Percentiles rank a stretch among this genome's conserved stretches.
These are phyloP conservation scores for Neodontobutis hainanensis DNA, from an alignment of 2,113 vertebrate genomes.

Conservation along the genomic window DNA sequence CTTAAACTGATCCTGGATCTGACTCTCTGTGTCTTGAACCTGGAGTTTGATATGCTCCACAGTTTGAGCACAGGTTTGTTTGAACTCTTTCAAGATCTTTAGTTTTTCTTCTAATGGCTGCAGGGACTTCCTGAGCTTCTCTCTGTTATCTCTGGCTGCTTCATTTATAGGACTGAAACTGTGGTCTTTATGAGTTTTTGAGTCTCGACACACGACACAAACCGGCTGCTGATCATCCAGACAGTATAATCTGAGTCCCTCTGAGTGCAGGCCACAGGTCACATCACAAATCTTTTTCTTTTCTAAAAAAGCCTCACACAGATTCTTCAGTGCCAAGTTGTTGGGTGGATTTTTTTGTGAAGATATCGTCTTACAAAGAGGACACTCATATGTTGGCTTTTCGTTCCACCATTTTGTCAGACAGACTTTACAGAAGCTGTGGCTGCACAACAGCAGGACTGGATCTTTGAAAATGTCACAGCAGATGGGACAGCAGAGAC, in stretches of 20 bases:
- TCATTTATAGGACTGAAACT: not conserved
- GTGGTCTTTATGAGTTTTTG: not conserved
- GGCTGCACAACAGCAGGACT: not conserved
- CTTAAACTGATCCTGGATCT: not conserved
- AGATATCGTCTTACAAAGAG: not conserved
- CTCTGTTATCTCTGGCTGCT: not conserved
- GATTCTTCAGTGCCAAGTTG: not conserved
- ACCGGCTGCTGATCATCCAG: not conserved
- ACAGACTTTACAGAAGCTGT: slow-evolving; percentile 2
- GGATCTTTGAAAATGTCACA: not conserved
- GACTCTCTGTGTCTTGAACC: not conserved
- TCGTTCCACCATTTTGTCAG: not conserved
- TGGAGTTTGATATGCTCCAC: not conserved
- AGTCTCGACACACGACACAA: slow-evolving; percentile 3
- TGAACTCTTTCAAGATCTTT: not conserved
- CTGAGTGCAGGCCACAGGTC: not conserved
- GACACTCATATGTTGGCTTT: not conserved
- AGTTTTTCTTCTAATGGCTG: not conserved
- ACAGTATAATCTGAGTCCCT: not conserved
- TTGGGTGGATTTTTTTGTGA: not conserved
- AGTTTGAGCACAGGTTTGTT: not conserved
- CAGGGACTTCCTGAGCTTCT: not conserved
- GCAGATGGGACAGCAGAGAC: not conserved
- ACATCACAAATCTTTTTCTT: not conserved
- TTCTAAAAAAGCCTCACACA: not conserved